Base-by-base conservation (phyloP, 2,797 vertebrate genomes). In the Sebastes matsubarae region DNA sequence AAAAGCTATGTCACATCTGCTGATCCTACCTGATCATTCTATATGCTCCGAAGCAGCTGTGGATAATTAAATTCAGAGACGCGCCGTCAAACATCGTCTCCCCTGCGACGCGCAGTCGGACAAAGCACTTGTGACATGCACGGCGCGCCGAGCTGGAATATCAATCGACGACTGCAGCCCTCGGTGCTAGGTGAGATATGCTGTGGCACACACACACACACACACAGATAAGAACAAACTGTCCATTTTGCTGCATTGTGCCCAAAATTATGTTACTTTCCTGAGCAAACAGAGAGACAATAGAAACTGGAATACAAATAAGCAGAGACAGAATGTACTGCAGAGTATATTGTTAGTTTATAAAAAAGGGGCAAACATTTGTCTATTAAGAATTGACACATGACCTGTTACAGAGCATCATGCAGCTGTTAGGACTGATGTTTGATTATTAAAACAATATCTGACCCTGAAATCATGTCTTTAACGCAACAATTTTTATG, bases 31-130 rank as follows among this genome's bases (percentile, higher is more conserved):
- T 75, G 75, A 89, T 90, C 81, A 89, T 89, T 93, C 85, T 80
- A 76, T 94, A 92, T 92, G 83, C 88, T 92, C 84, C 81, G 80
- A 88, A 93, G 89, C 91, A 93, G 92, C 90, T 88, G 89, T 86
- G 88, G 84, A 92, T 93, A 93, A 95, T 95, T 92, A 94, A 90
- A 94, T 94, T 87, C 85, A 80, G 87, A 93, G 87, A 92, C 81
- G 79, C 64, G 77, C 82, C 75, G 86, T 94, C 94, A 93, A 90
- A 91, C 88, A 73, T 72, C 69, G 88, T 84, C 85, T 93, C 83
- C 80, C 87, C 83, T 75, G 83, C 32, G 81, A 73, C 68, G 63
- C 57, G 58, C 81, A 65, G 82, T 76, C 46, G 59, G 88, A 83
- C 89, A 94, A 94, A 95, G 91, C 68, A 60, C 79, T 91, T 87